phyloP scores from a whole-genome alignment of 2,888 invertebrate species.

The Octodonta nipae region DNA sequence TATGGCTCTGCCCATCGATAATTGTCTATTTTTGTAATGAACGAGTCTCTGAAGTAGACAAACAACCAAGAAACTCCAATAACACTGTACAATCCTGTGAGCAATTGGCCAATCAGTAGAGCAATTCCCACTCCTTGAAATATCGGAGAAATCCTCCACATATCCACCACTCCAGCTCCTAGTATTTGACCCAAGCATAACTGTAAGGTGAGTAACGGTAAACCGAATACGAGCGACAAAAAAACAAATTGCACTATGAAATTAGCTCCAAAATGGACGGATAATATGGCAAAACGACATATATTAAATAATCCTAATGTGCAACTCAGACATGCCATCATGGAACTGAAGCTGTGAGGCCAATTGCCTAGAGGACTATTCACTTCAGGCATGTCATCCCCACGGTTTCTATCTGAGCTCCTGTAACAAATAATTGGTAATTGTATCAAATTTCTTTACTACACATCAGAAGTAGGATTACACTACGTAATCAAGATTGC shows the following conservation, averaged over 20 bases:
- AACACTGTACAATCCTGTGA: slow-evolving; percentile 75
- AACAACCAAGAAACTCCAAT: slow-evolving; percentile 85
- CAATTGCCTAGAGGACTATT: slow-evolving; percentile 47
- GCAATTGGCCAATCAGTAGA: slow-evolving; percentile 61
- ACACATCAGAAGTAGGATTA: neutral
- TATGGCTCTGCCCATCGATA: slow-evolving; percentile 73
- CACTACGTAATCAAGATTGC: too few species aligned
- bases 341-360: slow-evolving; percentile 62
- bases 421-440: too few species aligned
- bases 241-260: slow-evolving; percentile 81
- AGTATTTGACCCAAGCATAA: slow-evolving; percentile 75
- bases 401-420: slow-evolving; percentile 39
- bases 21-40: slow-evolving; percentile 62
- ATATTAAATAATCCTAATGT: slow-evolving; percentile 81
- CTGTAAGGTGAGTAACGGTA: slow-evolving; percentile 74
- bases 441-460: slow-evolving; percentile 1
- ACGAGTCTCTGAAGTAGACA: slow-evolving; percentile 75
- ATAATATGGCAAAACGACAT: slow-evolving; percentile 59
- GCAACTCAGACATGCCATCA: slow-evolving; percentile 70
- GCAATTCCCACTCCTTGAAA: slow-evolving; percentile 83
- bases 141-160: slow-evolving; percentile 87
- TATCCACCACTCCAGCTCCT: slow-evolving; percentile 72
- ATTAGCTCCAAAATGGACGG: slow-evolving; percentile 76
- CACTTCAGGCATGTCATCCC: slow-evolving; percentile 35
- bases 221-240: slow-evolving; percentile 53